Percentiles rank a stretch among this genome's conserved stretches.
These are phyloP conservation scores for Drosophila repletoides DNA, from an alignment of 1,140 invertebrate species.

Conservation along the genomic window DNA sequence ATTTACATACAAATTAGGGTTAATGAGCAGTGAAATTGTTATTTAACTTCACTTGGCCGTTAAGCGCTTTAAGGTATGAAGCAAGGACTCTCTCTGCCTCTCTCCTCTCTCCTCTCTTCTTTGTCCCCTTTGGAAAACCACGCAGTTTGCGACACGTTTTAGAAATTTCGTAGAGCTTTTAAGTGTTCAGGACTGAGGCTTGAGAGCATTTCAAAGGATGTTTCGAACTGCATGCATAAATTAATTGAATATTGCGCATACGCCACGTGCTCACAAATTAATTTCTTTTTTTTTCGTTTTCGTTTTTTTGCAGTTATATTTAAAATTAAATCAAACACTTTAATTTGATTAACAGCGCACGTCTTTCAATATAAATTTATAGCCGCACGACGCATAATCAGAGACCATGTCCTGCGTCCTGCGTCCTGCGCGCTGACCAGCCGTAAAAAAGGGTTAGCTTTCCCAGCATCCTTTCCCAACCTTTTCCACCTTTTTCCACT, in stretches of 20 bases:
- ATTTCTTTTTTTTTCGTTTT: slow-evolving; percentile 48
- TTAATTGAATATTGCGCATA: slow-evolving; percentile 64
- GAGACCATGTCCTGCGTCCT: slow-evolving; percentile 42
- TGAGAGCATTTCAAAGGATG: not conserved
- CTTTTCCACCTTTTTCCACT: slow-evolving; percentile 12
- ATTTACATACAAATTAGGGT: slow-evolving; percentile 81
- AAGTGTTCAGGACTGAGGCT: slow-evolving; percentile 10
- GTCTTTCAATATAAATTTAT: slow-evolving; percentile 81
- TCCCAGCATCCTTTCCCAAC: not conserved
- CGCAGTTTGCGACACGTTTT: slow-evolving; percentile 72
- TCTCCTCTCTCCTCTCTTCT: too few relatives aligned
- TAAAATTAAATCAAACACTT: slow-evolving; percentile 80
- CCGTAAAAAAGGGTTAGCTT: slow-evolving; percentile 57
- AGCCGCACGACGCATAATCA: slow-evolving; percentile 71
- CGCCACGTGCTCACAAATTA: slow-evolving; percentile 57
- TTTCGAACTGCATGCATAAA: slow-evolving; percentile 28
- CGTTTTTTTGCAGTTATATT: slow-evolving; percentile 36
- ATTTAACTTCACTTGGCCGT: slow-evolving; percentile 76
- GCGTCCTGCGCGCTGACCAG: slow-evolving; percentile 39
- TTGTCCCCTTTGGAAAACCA: slow-evolving; percentile 56
- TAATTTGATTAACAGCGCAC: slow-evolving; percentile 80
- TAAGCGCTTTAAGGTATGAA: slow-evolving; percentile 69
- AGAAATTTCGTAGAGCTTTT: slow-evolving; percentile 37
- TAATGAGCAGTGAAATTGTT: slow-evolving; percentile 81
- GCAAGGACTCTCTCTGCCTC: not conserved